Conservation (phyloP, 2,113 vertebrate species). For the Caretta caretta region DNA sequence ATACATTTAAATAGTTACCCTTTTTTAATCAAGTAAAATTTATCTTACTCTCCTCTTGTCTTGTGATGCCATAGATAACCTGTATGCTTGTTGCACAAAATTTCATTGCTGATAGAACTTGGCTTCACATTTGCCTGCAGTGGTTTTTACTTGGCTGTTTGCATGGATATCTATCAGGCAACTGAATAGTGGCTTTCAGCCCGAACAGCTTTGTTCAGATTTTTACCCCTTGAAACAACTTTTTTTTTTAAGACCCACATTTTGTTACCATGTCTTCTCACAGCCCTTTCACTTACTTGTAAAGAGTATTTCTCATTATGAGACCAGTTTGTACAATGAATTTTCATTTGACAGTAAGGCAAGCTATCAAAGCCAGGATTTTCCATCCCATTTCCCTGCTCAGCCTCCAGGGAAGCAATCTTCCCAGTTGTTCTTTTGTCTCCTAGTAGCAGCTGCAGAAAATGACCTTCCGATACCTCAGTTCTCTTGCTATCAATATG, state of each 20-base stretch:
- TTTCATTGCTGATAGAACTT: neutral
- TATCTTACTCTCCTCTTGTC: neutral
- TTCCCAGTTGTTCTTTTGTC: too few relatives aligned
- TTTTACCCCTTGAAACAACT: neutral
- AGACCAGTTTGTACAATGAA: neutral
- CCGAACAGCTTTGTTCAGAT: neutral
- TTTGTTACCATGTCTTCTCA: neutral
- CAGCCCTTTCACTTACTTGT: neutral
- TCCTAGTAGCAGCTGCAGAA: too few relatives aligned
- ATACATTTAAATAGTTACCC: too few relatives aligned
- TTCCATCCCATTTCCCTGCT: neutral
- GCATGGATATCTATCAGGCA: neutral
- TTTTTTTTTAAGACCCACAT: neutral
- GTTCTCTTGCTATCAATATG: neutral
- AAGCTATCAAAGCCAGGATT: neutral
- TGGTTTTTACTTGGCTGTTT: neutral
- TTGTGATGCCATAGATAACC: neutral
- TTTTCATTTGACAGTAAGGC: neutral
- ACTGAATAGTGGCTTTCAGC: neutral
- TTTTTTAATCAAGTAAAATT: neutral
- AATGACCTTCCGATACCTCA: too few relatives aligned
- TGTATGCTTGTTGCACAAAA: neutral
- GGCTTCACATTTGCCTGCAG: neutral
- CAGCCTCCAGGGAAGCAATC: too few relatives aligned
- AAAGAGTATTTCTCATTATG: neutral